Evolutionary conservation across 2,113 vertebrate species (phyloP).

Genomic region (Grus americana): DNA sequence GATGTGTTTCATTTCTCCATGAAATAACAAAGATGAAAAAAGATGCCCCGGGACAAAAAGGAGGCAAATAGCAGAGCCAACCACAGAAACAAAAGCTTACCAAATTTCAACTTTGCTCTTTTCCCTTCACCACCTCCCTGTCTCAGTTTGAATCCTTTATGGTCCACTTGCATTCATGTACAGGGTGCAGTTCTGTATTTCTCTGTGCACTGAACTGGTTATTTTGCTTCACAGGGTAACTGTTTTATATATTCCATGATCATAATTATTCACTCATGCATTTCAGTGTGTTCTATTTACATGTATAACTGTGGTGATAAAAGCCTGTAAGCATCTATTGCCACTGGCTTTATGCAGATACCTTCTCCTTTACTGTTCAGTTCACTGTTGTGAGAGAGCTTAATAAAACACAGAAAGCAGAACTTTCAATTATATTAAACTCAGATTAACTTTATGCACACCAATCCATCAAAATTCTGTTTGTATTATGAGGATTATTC

Average conservation of each 20-base stretch:
- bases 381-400: neutral
- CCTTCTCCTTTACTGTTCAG: neutral
- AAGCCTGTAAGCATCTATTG: neutral
- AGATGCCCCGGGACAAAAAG: neutral
- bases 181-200: neutral
- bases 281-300: neutral
- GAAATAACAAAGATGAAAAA: neutral
- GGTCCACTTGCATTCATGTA: neutral
- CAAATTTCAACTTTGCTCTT: neutral
- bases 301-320: neutral
- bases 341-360: neutral
- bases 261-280: neutral
- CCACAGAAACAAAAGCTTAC: neutral
- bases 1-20: neutral
- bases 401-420: neutral
- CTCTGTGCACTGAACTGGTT: neutral
- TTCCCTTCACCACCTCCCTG: neutral
- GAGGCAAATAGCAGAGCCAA: neutral
- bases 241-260: neutral
- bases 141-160: neutral
- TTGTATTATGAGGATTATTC: neutral
- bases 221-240: neutral
- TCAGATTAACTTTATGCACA: neutral
- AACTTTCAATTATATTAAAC: neutral
- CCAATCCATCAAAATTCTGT: neutral